Percentiles rank a stretch among this genome's conserved stretches.
Evolutionary conservation across 92 coral and sea anemone genomes (phyloP).

Genomic region (Diadumene lineata): DNA sequence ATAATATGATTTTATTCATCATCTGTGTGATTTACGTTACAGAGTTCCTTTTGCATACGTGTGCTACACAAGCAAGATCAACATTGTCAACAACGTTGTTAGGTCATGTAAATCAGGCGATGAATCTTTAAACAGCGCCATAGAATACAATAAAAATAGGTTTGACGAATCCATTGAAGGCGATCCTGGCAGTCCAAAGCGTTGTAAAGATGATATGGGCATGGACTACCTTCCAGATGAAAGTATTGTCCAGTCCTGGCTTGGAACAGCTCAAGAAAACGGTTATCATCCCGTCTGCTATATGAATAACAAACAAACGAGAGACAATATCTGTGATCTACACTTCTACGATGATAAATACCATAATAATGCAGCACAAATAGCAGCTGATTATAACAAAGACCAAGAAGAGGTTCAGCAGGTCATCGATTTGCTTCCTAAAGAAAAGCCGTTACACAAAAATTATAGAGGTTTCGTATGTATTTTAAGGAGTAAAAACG

Average conservation of each 20-base stretch:
- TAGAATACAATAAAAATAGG: not conserved
- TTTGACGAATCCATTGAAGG: not conserved
- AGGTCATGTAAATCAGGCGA: not conserved
- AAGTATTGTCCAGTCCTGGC: not conserved
- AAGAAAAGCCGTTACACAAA: no score
- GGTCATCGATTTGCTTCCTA: not conserved
- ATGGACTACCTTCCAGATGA: conserved; percentile 8
- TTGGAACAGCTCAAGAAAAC: not conserved
- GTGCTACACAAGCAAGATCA: conserved; percentile 4
- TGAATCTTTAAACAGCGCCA: no score
- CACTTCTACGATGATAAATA: not conserved
- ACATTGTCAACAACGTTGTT: not conserved
- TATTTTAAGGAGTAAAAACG: no score
- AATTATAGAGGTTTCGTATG: no score
- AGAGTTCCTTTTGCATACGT: conserved; percentile 12
- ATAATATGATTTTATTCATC: not conserved
- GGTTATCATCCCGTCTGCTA: conserved; percentile 6
- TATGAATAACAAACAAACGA: not conserved
- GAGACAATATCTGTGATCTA: not conserved
- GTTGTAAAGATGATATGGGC: conserved; percentile 7
- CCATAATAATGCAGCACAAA: not conserved
- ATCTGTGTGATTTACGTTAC: not conserved
- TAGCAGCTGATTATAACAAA: not conserved
- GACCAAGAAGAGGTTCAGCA: not conserved
- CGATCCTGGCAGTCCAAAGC: not conserved